phyloP scores from a whole-genome alignment of 2,797 vertebrate species.

The Oryzias dopingdopingensis region DNA sequence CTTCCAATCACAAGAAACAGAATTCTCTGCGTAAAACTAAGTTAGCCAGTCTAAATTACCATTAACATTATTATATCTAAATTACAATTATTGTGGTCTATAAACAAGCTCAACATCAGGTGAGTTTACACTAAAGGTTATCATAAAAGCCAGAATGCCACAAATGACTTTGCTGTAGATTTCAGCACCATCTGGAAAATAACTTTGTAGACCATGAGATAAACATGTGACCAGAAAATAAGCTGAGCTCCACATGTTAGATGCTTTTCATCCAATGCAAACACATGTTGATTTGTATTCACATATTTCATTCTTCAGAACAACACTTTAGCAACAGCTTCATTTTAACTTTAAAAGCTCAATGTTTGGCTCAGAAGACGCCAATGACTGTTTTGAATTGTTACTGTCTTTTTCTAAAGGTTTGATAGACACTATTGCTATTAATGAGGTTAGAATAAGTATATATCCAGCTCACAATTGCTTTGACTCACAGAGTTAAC shows the following conservation, averaged over 20 bases:
- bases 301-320: slow-evolving; percentile 12
- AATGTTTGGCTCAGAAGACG: too few relatives aligned
- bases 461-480: too few relatives aligned
- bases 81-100: not conserved
- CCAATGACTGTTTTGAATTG: too few relatives aligned
- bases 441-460: too few relatives aligned
- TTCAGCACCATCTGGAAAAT: slow-evolving; percentile 57
- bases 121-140: not conserved
- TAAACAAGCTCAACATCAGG: not conserved
- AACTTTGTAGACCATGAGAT: slow-evolving; percentile 35
- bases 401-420: too few relatives aligned
- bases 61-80: too few relatives aligned
- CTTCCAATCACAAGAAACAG: too few relatives aligned
- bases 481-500: too few relatives aligned
- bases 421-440: too few relatives aligned
- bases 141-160: not conserved
- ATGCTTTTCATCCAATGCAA: slow-evolving; percentile 47
- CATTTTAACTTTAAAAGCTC: slow-evolving; percentile 5
- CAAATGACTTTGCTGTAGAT: slow-evolving; percentile 23
- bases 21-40: too few relatives aligned
- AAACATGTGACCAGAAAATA: slow-evolving; percentile 43
- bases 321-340: slow-evolving; percentile 4
- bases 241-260: slow-evolving; percentile 34
- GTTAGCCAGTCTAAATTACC: too few relatives aligned
- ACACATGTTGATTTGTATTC: slow-evolving; percentile 35